Conservation (phyloP, 2,797 vertebrate genomes). For the Lepilemur septentrionalis region DNA sequence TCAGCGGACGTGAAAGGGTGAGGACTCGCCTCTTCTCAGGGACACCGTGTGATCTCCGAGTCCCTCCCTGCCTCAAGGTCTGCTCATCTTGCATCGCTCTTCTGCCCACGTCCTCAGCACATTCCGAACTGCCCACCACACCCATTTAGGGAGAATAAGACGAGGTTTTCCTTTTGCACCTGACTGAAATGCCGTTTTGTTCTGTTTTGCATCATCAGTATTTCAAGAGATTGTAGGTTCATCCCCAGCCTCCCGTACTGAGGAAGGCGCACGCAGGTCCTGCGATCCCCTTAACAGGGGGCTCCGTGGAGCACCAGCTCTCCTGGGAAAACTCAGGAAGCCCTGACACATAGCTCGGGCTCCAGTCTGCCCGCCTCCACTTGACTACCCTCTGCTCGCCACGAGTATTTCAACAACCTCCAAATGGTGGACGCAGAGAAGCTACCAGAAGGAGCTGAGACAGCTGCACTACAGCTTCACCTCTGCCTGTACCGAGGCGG, state of each 20-base stretch:
- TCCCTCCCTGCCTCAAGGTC: not conserved
- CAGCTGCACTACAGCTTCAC: rapidly evolving
- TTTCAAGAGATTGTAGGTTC: not conserved
- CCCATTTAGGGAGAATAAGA: not conserved
- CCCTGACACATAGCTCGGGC: rapidly evolving
- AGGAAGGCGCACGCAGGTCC: not conserved
- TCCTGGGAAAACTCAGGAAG: not conserved
- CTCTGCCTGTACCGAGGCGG: rapidly evolving
- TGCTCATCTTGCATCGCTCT: not conserved
- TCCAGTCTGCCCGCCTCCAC: too few relatives aligned
- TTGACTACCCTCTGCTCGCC: not conserved
- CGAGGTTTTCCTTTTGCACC: not conserved
- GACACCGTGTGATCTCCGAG: not conserved
- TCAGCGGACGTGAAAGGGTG: not conserved
- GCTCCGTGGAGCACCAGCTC: rapidly evolving
- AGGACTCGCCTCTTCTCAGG: not conserved
- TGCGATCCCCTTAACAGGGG: not conserved
- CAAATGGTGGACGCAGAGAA: not conserved
- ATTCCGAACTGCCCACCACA: not conserved
- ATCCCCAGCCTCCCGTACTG: rapidly evolving
- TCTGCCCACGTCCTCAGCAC: not conserved
- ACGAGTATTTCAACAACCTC: not conserved
- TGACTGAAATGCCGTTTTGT: not conserved
- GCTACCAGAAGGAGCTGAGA: not conserved
- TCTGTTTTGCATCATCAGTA: not conserved